Evolutionary conservation across 2,888 invertebrate species (phyloP), one percentile per base, ranked within the genome.

Genomic region (Drosophila colorata): DNA sequence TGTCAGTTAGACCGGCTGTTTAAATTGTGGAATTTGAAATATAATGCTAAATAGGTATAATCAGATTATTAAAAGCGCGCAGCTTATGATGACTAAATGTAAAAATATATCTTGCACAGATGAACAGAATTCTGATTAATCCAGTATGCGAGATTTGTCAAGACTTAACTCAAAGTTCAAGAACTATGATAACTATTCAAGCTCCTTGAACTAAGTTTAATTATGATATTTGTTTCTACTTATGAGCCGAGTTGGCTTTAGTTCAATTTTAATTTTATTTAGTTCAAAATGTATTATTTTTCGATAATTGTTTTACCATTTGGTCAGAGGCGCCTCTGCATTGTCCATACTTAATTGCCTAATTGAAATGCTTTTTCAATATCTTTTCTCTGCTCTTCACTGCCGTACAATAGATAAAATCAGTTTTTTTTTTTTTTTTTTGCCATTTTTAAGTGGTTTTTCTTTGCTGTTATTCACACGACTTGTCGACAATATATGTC

Each of bases 391-490:
- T 47, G 8, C 23, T 37, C 52, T 33, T 9, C 28, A 49, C 20
- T 40, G 33, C 37, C 18, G 23, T 9, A 33, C 51, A 51, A 37
- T 68, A 9, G 40, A 46, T 37, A 20, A 48, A 56, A 52, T 47
- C 46, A 61, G 51, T 58, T 74, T 63, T n/a, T 31, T 16, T 43
- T 38, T 33, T 58, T 74, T 63, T n/a, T 31, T 16, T 43, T 38
- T 33, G 43, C 43, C 57, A 56, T 51, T 67, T 25, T 58, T 31
- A 47, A 63, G 28, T 55, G 57, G 33, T 38, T 64, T 78, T 57
- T 43, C 47, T 43, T 6, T 16, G 57, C 57, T 57, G 46, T 25
- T 53, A 47, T 70, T 80, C 70, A 65, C 65, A 58, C 66, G 61
- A 57, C 23, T 25, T 60, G 37, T 64, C 41, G 28, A 37, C 16